phyloP scores from a whole-genome alignment of 1,140 invertebrate species.

The Aphelinus certus region DNA sequence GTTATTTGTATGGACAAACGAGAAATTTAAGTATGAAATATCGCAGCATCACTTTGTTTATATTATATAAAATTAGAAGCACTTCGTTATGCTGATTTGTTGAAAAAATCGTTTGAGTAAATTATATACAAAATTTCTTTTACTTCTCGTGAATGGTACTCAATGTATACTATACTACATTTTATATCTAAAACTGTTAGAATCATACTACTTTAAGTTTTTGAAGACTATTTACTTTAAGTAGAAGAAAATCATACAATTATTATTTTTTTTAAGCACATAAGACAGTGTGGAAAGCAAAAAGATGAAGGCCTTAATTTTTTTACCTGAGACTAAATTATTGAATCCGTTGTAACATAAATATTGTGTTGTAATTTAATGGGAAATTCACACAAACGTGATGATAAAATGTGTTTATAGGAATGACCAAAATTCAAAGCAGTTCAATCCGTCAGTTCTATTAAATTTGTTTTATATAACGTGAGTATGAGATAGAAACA shows the following conservation, averaged over 20 bases:
- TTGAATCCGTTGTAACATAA: conserved; percentile 33
- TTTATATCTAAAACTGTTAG: conserved; percentile 30
- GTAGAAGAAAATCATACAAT: not conserved
- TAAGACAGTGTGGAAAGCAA: conserved; percentile 13
- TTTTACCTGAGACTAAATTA: conserved; percentile 30
- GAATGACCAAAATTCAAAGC: not conserved
- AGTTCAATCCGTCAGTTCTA: conserved; percentile 14
- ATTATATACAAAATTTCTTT: conserved; percentile 36
- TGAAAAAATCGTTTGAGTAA: conserved; percentile 30
- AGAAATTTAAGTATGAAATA: conserved; percentile 18
- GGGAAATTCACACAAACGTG: conserved; percentile 19
- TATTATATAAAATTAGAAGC: conserved; percentile 19
- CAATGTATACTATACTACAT: conserved; percentile 25
- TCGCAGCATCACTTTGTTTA: conserved; percentile 33
- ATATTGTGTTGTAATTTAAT: conserved; percentile 28
- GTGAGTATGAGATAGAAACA: conserved; percentile 25
- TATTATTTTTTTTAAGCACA: conserved; percentile 16
- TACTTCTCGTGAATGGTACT: conserved; percentile 25
- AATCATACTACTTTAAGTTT: conserved; percentile 15
- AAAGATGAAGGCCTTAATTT: conserved; percentile 33
- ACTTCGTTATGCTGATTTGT: conserved; percentile 33
- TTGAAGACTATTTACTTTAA: conserved; percentile 16
- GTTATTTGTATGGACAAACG: conserved; percentile 21
- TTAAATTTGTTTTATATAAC: conserved; percentile 21
- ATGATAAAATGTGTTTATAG: conserved; percentile 6